Base-by-base conservation (phyloP, 2,888 invertebrate genomes). In the Melanophora roralis region DNA sequence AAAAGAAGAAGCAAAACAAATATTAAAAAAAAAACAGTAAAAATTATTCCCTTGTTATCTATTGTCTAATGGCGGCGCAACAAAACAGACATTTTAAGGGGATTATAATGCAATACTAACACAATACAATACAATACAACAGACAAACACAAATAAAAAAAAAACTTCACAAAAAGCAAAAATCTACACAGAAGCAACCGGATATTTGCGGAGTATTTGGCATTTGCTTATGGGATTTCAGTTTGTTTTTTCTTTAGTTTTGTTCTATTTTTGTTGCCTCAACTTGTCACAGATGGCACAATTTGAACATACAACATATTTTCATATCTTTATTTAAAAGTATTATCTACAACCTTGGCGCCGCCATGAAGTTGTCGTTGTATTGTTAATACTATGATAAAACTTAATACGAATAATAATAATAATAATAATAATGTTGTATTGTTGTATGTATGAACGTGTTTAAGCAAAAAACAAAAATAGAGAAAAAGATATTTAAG, bases 51-150 rank as follows among this genome's bases (percentile, higher is more conserved):
- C 67, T 51, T 51, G 53, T 34, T 57, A 23, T 21, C 40, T 47
- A 76, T 76, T 76, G 69, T 64, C 43, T 55, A 57, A 64, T 64
- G 64, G 40, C 49, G 71, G 23, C 55, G 16, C 55, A 65, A 64
- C 27, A 77, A 53, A 12, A 55, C 49, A 34, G 16, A 49, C 23
- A 27, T 51, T 45, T 53, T 4, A 23, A 19, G 16, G 14, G 9
- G 16, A 68, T 5, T 6, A 27, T 67, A 75, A 45, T 53, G 45
- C 59, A 59, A 27, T 34, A 34, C 3, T 34, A 43, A 32, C 5
- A 32, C 23, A 51, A 51, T 6, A 53, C 8, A 45, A 34, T n/a
- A n/a, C n/a, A n/a, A 27, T 38, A 40, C 12, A 62, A 32, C 45
- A 47, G 53, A 32, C 53, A 57, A 72, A 53, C 16, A 23, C 19